Conservation (phyloP, 2,113 vertebrate species). For the Phoxinus phoxinus region DNA sequence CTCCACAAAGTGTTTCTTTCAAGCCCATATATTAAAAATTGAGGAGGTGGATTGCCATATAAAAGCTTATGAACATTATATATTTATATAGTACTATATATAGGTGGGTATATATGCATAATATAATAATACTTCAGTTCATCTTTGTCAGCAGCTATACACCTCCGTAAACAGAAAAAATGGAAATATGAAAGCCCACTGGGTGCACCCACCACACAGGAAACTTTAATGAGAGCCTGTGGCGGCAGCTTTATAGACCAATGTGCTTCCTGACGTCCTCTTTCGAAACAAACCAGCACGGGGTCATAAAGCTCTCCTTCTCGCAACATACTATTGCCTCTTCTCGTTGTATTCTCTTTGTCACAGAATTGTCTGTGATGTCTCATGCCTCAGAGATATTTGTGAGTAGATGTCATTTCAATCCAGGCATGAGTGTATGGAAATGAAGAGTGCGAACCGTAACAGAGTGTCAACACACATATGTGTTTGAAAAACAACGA, state of each 20-base stretch:
- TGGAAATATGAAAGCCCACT: neutral
- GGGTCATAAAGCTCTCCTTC: slow-evolving; percentile 28
- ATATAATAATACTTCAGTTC: slow-evolving; percentile 3
- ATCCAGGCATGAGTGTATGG: slow-evolving; percentile 14
- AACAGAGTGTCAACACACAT: slow-evolving; percentile 9
- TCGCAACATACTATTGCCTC: neutral
- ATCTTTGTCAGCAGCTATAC: slow-evolving; percentile 15
- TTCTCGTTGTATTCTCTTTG: slow-evolving; percentile 18
- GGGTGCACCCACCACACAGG: slow-evolving; percentile 32
- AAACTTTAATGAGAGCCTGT: slow-evolving; percentile 39
- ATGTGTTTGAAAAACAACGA: slow-evolving; percentile 1
- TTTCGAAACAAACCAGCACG: slow-evolving; percentile 26
- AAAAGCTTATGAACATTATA: neutral
- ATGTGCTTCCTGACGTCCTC: slow-evolving; percentile 24
- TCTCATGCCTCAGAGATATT: slow-evolving; percentile 39
- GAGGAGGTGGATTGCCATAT: neutral
- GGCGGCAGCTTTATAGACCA: slow-evolving; percentile 24
- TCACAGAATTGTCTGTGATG: slow-evolving; percentile 2
- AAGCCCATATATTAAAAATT: slow-evolving; percentile 1
- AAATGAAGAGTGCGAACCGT: slow-evolving; percentile 1
- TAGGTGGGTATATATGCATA: slow-evolving; percentile 8
- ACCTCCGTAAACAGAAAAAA: slow-evolving; percentile 23
- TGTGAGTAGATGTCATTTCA: slow-evolving; percentile 42
- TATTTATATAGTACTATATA: slow-evolving; percentile 10
- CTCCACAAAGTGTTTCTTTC: slow-evolving; percentile 6